phyloP scores from a whole-genome alignment of 2,113 vertebrate genomes.

The Indicator indicator region DNA sequence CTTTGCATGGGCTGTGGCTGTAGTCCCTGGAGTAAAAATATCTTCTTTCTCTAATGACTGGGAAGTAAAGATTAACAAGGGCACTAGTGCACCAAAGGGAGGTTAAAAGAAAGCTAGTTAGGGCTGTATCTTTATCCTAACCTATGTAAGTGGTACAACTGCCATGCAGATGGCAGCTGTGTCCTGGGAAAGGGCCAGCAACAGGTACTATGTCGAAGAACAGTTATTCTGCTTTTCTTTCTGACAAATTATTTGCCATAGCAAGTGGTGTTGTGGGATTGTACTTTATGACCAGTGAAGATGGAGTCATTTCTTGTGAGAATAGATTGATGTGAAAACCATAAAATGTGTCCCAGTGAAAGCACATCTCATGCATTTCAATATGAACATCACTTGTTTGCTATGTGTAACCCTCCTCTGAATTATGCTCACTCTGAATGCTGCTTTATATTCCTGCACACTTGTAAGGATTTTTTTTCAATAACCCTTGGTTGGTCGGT shows the following conservation, averaged over 20 bases:
- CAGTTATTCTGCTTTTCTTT: not conserved
- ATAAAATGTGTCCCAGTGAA: not conserved
- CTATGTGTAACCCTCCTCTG: not conserved
- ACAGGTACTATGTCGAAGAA: not conserved
- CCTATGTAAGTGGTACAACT: not conserved
- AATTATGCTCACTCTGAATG: not conserved
- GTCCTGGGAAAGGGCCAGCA: not conserved
- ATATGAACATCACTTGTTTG: not conserved
- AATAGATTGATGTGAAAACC: not conserved
- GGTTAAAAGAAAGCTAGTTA: not conserved
- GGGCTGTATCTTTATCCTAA: not conserved
- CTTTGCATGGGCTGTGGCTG: constrained; percentile 6
- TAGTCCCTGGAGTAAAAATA: not conserved
- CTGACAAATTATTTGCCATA: not conserved
- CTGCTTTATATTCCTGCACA: not conserved
- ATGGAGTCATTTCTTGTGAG: not conserved
- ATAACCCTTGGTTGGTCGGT: not conserved
- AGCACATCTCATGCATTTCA: not conserved
- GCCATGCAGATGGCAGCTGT: not conserved
- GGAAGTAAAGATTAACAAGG: not conserved
- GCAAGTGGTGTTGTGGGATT: not conserved
- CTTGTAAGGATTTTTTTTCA: not conserved
- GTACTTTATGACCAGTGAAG: not conserved
- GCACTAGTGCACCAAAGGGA: not conserved
- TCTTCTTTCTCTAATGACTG: not conserved